These are phyloP conservation scores for Oreamnos americanus DNA, from an alignment of 2,113 vertebrate species.

Conservation along the genomic window DNA sequence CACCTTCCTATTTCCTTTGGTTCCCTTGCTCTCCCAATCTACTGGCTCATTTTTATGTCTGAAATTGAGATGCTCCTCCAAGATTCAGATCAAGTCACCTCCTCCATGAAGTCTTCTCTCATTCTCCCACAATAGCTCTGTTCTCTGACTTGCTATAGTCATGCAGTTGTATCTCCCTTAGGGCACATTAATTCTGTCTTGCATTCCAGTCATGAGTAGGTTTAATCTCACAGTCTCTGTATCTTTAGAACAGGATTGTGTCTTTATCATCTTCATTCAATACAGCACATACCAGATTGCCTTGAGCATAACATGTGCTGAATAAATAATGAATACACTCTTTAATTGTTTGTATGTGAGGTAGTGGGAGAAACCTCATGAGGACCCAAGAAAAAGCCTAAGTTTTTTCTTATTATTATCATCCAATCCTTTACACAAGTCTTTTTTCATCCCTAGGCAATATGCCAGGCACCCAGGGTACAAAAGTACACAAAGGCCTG, in stretches of 20 bases:
- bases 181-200: background rate
- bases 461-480: background rate
- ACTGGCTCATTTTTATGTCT: background rate
- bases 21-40: background rate
- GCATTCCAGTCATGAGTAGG: background rate
- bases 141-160: background rate
- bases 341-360: background rate
- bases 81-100: background rate
- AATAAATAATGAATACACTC: background rate
- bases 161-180: background rate
- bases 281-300: background rate
- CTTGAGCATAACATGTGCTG: background rate
- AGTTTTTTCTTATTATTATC: background rate
- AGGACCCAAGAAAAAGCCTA: background rate
- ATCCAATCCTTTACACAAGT: background rate
- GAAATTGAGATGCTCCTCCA: background rate
- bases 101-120: background rate
- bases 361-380: background rate
- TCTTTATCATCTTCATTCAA: background rate
- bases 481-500: background rate
- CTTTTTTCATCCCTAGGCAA: constrained; percentile 17
- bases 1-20: background rate
- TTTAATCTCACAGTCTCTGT: background rate
- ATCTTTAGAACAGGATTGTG: background rate
- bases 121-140: background rate